These are phyloP conservation scores for Equus quagga DNA, from an alignment of 2,113 vertebrate species.

Conservation along the genomic window DNA sequence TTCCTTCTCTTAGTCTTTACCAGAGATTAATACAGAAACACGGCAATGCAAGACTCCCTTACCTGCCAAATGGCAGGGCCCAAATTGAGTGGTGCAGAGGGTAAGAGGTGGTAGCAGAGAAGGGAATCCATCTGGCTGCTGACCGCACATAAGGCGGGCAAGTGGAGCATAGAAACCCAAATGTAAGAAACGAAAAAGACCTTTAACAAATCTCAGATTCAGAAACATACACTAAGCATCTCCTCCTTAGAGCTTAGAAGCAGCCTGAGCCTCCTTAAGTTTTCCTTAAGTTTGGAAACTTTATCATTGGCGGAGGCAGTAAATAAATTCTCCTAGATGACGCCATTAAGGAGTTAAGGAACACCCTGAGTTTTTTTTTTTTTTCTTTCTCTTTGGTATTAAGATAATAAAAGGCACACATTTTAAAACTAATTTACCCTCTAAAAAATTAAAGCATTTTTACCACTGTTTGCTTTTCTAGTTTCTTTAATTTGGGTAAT, in stretches of 20 bases:
- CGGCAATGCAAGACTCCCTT: background rate
- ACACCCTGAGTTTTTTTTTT: background rate
- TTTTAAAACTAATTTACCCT: conserved; percentile 77
- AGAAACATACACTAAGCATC: background rate
- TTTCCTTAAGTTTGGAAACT: background rate
- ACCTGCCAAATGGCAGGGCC: background rate
- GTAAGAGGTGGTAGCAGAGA: background rate
- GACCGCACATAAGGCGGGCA: background rate
- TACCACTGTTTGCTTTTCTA: conserved; percentile 92
- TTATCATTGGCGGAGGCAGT: background rate
- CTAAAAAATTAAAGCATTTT: conserved; percentile 74
- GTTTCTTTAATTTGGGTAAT: conserved; percentile 95
- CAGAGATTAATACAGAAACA: background rate
- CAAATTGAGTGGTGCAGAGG: background rate
- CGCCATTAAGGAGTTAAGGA: conserved; percentile 56
- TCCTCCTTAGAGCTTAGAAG: background rate
- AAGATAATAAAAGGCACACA: conserved; percentile 70
- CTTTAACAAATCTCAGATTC: background rate
- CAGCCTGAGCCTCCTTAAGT: background rate
- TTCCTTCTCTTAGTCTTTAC: background rate
- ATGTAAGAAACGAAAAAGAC: background rate
- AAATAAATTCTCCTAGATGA: conserved; percentile 55
- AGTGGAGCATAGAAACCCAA: background rate
- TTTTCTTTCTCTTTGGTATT: conserved; percentile 67
- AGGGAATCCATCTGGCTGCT: background rate